These are phyloP conservation scores for Halisarca cf. caerulea DNA, from an alignment of 37 sponge, comb jelly and placozoan genomes.

Conservation along the genomic window DNA sequence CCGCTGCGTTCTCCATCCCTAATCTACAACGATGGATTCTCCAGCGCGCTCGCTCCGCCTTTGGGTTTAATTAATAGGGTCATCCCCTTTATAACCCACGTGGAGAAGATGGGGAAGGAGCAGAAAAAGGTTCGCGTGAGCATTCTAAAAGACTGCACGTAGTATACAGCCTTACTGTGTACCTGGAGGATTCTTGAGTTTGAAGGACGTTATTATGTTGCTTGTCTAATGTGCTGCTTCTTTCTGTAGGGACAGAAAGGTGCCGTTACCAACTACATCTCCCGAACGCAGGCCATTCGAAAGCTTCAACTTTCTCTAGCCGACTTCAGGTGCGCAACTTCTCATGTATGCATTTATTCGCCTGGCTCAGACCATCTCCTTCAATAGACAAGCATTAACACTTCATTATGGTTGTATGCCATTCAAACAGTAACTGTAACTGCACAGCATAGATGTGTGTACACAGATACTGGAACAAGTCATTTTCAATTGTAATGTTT, in stretches of 20 bases:
- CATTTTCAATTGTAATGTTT: too few relatives aligned
- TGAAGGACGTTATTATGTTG: too few relatives aligned
- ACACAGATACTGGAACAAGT: too few relatives aligned
- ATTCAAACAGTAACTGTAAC: too few relatives aligned
- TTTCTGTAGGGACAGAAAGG: conserved; percentile 85
- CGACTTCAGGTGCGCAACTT: conserved; percentile 76
- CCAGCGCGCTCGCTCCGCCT: neutral
- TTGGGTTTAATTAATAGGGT: neutral
- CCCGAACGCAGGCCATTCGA: conserved; percentile 87
- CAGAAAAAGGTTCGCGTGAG: neutral
- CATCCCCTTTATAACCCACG: neutral
- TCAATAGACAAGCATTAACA: too few relatives aligned
- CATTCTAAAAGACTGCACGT: neutral
- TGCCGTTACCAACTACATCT: conserved; percentile 87
- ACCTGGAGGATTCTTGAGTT: too few relatives aligned
- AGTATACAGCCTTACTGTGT: neutral
- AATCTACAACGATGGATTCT: neutral
- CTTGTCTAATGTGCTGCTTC: too few relatives aligned
- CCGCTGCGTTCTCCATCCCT: too few relatives aligned
- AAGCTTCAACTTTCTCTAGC: conserved; percentile 91
- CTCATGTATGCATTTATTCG: neutral
- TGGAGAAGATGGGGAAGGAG: neutral
- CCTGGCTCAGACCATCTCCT: neutral
- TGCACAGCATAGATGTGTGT: too few relatives aligned
- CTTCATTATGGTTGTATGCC: too few relatives aligned